Evolutionary conservation across 2,888 invertebrate genomes (phyloP), one percentile per base, ranked within the genome.

Genomic region (Heliconius ethilla): DNA sequence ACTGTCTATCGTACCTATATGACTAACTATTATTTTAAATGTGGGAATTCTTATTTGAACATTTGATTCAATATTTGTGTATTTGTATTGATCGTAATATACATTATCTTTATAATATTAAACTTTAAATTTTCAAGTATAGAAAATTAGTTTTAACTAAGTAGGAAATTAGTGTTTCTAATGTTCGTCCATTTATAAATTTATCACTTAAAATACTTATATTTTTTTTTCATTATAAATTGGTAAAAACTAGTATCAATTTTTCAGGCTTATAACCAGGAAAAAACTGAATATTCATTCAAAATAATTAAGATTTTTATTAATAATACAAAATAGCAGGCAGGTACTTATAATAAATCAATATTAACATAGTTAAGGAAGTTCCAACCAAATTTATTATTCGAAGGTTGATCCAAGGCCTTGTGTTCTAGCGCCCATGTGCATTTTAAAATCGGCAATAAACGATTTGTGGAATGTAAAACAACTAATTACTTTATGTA

Each of bases 371-470:
- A 33, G 55, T 70, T 11, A 33, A 33, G 70, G 70, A 25, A 72
- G 33, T 62, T 25, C 3, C 33, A 59, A n/a, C n/a, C 15, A 72
- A 72, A 72, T 45, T 15, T 69, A 72, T 59, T 59, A 72, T 72
- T 33, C 33, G 22, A 72, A 37, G 59, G 74, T 27, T 22, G 15
- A 45, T 25, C 27, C 63, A 74, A 40, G 63, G 45, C 63, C 40
- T 59, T 40, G 18, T 18, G 22, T 69, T 75, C n/a, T 25, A 67
- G 1, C 27, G 25, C 5, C 13, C 15, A 59, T 75, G 37, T 75
- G 59, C 45, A 75, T 67, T 75, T 66, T 75, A 55, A 75, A 67
- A 9, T 67, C 29, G 15, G n/a, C 63, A 45, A 74, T 63, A 74
- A 7, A 40, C 37, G 27, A 40, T 63, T 74, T 27, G 74, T 45